Base-by-base conservation (phyloP, 2,888 invertebrate genomes). In the Apamea crenata region DNA sequence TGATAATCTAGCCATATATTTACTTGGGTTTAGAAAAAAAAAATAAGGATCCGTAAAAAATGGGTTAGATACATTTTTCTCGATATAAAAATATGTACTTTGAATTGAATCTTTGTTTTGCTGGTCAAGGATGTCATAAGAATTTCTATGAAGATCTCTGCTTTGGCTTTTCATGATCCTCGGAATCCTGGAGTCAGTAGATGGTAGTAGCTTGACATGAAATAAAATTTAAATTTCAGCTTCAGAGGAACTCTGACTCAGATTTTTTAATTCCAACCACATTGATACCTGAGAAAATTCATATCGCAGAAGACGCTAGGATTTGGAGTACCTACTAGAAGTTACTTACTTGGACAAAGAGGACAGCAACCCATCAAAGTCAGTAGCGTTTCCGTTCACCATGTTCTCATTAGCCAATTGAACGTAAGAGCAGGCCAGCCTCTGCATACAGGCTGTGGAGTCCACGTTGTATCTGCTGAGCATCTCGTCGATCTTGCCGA, bases 351-450 rank as follows among this genome's bases (percentile, higher is more conserved):
- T 97, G 32, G 98, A 97, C 73, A 98, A 88, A 66, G 97, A 96
- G 82, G 97, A 96, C 77, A 98, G 95, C 56, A 98, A 92, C 77
- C 97, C 96, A 91, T 98, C 98, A 79, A 98, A 96, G 78, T 97
- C 97, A 14, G 97, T 97, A 0, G 97, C 97, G 85, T 97, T 97
- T 5, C 98, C 98, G 53, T 95, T 95, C 80, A 97, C 94, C 91
- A 97, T 96, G 90, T 98, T 98, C 85, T 97, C 97, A 86, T 97
- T 97, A 0, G 98, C 98, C 61, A 98, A 97, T 86, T 98, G 97
- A 0, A 98, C 97, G 91, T 98, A 98, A 0, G 98, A 98, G 90
- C 98, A 98, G 50, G 98, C 97, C 10, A 98, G 95, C 16, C 98
- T 96, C 93, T 98, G 98, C 97, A 98, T 97, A 89, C 98, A 98